Base-by-base conservation (phyloP, 2,888 invertebrate genomes). In the Saturnia pavonia region DNA sequence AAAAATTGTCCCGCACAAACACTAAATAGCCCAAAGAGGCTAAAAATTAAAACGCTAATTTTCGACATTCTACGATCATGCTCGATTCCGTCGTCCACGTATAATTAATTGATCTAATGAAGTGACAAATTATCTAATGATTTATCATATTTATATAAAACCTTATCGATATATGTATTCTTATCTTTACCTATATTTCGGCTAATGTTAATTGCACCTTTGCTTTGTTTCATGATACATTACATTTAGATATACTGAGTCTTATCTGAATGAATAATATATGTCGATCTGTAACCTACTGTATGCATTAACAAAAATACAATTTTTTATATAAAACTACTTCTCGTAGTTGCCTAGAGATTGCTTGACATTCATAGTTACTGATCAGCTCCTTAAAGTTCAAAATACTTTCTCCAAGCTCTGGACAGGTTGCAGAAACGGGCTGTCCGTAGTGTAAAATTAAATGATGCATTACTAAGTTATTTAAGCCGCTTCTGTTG, bases 51-150 rank as follows among this genome's bases (percentile, higher is more conserved):
- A 69, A 85, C 69, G 72, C 80, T 76, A 73, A 80, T 76, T 73
- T 80, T 85, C 65, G 72, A 79, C 88, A 90, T 90, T 74, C 82
- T 87, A 80, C 83, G 79, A 87, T 87, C 90, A 91, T 90, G 74
- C 75, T 84, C 80, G 71, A 72, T 43, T 68, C 69, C 69, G 71
- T 71, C 77, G 71, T 71, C 74, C 83, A 82, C 84, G 74, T 72
- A 81, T 84, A 85, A 79, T 80, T 75, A 78, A 75, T 80, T 79
- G 74, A 75, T 80, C 80, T 78, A 81, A 81, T 82, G 74, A 85
- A 89, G 85, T 88, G 84, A 70, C 75, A 51, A 60, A 76, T 76
- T 79, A 82, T 84, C 82, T 78, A 76, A 74, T 80, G 80, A 82
- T 80, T 78, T 82, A 80, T 81, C 80, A 78, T 78, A 80, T 85